phyloP scores from a whole-genome alignment of 2,113 vertebrate genomes.

The Nanger granti region DNA sequence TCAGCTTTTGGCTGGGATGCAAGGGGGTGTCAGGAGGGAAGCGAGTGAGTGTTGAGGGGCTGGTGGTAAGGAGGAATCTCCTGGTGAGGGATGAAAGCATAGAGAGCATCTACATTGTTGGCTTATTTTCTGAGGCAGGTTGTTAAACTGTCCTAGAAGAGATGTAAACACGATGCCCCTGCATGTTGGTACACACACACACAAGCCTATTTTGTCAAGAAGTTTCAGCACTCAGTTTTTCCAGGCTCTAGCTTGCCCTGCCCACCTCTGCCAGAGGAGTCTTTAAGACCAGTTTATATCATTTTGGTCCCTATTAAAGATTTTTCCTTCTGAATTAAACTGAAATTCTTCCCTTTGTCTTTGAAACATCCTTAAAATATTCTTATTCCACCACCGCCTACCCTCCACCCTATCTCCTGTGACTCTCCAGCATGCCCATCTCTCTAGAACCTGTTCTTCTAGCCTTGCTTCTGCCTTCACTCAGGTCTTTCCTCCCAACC shows the following conservation, averaged over 20 bases:
- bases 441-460: neutral
- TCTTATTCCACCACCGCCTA: accelerated
- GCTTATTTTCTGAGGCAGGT: neutral
- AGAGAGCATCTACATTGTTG: neutral
- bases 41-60: neutral
- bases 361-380: neutral
- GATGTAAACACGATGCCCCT: neutral
- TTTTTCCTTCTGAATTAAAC: conserved; percentile 4
- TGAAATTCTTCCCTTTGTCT: neutral
- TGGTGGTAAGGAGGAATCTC: neutral
- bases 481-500: no score
- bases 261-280: neutral
- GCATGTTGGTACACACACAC: neutral
- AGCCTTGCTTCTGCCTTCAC: neutral
- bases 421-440: accelerated
- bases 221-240: neutral
- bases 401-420: accelerated
- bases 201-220: neutral
- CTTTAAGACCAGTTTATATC: neutral
- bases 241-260: neutral
- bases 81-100: neutral
- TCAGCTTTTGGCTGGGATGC: neutral
- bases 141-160: neutral
- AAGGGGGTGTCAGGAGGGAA: neutral
- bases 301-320: neutral